Evolutionary conservation across 2,797 vertebrate genomes (phyloP), one percentile per base, ranked within the genome.

Genomic region (Delichon dasypus): DNA sequence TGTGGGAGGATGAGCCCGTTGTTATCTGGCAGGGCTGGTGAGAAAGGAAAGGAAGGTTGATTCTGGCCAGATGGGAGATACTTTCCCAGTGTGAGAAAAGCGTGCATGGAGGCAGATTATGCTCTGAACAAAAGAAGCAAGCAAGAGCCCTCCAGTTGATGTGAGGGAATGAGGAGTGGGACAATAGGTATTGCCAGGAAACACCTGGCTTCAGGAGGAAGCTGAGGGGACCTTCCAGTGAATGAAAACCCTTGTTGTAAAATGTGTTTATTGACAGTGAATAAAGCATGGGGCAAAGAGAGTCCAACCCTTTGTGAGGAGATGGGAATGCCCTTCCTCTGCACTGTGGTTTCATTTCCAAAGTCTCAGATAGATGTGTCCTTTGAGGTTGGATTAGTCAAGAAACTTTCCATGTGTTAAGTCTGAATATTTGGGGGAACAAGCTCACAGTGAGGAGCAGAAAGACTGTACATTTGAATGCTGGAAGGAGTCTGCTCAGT

Each of bases 41-140:
- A 98, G 98, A 98, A 98, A 98, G 98, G 98, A 98, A 98, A 97
- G 78, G 97, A 97, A 96, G 96, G 98, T 97, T 98, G 97, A 97
- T 97, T 95, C 95, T 97, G 97, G 97, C 97, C 97, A 97, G 92
- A 86, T 94, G 97, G 95, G 96, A 97, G 97, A 95, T 94, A 1
- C 95, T 98, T 95, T 96, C 93, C 97, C 93, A 47, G 85, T 96
- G 97, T 97, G 97, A 97, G 98, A 97, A 97, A 97, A 97, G 94
- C 5, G 71, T 96, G 74, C 93, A 19, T 97, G 96, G 96, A 97
- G 98, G 97, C 96, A 94, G 97, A 97, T 97, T 94, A 87, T 77
- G 95, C 95, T 96, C 95, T 87, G 93, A 90, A 97, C 96, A 97
- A 97, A 96, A 94, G 97, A 67, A 95, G 89, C 72, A 44, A 94